A percentile compares a stretch with the other conserved stretches of the same genome.
Conservation (phyloP, 2,113 vertebrate species). For the Rhinopomastus cyanomelas region DNA sequence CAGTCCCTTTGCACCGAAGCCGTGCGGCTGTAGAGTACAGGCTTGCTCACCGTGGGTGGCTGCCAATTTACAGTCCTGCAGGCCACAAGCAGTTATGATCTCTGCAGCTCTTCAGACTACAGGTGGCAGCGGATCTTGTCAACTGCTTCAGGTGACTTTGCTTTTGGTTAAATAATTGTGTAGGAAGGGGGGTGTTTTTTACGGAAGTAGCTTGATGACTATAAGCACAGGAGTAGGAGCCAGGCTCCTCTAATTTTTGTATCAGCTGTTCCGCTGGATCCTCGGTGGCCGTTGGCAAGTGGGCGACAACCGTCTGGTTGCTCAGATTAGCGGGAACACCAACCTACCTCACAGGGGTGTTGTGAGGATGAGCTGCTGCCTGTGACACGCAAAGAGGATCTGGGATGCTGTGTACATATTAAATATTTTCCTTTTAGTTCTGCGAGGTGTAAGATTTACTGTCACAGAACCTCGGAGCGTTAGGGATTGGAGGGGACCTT, state of each 20-base stretch:
- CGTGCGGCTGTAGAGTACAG: conserved; percentile 45
- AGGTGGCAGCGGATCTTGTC: not conserved
- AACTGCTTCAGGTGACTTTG: conserved; percentile 17
- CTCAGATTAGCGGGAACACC: not conserved
- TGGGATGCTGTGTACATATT: conserved; percentile 44
- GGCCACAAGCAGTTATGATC: no score
- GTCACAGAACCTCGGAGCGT: no score
- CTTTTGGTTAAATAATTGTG: not conserved
- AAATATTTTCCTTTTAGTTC: conserved; percentile 39
- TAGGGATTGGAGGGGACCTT: no score
- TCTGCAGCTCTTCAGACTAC: no score
- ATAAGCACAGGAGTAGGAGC: conserved; percentile 58
- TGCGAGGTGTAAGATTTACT: conserved; percentile 40
- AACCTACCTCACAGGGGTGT: conserved; percentile 64
- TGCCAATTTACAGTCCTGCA: not conserved
- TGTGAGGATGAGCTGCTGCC: conserved; percentile 54
- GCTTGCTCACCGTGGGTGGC: not conserved
- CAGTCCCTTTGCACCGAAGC: conserved; percentile 38
- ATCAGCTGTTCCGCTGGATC: conserved; percentile 26
- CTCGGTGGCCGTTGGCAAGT: not conserved
- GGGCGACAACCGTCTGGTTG: not conserved
- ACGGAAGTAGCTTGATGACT: conserved; percentile 51
- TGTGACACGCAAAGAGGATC: conserved; percentile 40
- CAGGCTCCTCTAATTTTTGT: conserved; percentile 53
- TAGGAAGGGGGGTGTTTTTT: not conserved